Evolutionary conservation across 2,888 invertebrate genomes (phyloP).

Genomic region (Apoderus coryli): DNA sequence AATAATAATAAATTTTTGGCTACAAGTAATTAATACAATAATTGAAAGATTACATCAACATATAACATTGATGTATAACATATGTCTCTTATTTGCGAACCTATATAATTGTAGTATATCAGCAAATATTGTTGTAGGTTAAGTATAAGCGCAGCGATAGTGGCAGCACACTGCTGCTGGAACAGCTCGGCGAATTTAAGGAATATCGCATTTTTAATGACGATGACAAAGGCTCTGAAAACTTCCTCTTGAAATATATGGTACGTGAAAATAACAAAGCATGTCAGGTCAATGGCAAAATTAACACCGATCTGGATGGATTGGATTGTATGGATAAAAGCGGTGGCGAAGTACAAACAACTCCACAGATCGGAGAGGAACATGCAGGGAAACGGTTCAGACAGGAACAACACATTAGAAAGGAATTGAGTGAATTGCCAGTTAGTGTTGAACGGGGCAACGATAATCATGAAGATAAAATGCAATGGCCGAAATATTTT

Average conservation of each 20-base stretch:
- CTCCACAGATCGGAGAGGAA: conserved; percentile 2
- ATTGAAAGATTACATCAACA: background rate
- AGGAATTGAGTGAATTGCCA: too few species aligned
- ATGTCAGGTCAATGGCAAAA: conserved; percentile 38
- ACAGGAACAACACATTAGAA: too few species aligned
- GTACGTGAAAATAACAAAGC: conserved; percentile 42
- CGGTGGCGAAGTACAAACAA: background rate
- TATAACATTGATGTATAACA: too few species aligned
- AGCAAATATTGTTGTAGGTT: conserved; percentile 28
- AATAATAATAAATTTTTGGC: too few species aligned
- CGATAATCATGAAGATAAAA: background rate
- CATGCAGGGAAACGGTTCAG: background rate
- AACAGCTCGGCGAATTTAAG: conserved; percentile 33
- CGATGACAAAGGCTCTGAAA: background rate
- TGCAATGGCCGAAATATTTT: conserved; percentile 1
- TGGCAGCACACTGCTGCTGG: conserved; percentile 44
- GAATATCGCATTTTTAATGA: background rate
- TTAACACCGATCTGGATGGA: background rate
- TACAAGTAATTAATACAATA: too few species aligned
- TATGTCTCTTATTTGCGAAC: too few species aligned
- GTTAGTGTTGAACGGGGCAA: background rate
- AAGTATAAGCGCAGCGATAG: conserved; percentile 52
- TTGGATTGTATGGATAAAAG: background rate
- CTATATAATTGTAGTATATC: too few species aligned
- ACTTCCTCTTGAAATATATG: conserved; percentile 53